Conservation (phyloP, 2,113 vertebrate species). For the Pseudopipra pipra region DNA sequence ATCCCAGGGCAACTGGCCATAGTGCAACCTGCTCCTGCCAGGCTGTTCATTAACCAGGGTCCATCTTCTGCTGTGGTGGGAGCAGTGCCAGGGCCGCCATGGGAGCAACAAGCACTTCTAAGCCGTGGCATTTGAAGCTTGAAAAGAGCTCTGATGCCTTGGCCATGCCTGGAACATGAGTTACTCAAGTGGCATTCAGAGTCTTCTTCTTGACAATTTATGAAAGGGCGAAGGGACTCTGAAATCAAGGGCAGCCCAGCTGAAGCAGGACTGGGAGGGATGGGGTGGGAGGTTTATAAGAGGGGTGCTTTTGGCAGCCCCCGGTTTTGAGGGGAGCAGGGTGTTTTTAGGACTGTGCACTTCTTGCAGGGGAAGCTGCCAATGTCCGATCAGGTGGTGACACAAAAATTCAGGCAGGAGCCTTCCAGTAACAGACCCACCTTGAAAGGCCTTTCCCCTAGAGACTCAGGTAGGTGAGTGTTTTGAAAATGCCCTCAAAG, state of each 20-base stretch:
- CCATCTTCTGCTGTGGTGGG: not conserved
- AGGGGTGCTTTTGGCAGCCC: not conserved
- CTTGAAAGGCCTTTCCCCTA: not conserved
- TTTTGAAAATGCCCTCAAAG: not conserved
- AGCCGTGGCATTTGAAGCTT: fast-evolving
- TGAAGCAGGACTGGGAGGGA: not conserved
- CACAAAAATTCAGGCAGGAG: not conserved
- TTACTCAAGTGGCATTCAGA: fast-evolving
- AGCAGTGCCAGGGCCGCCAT: not conserved
- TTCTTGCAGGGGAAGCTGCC: not conserved
- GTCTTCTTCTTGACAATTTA: fast-evolving
- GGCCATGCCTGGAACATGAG: not conserved
- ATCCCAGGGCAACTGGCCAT: not conserved
- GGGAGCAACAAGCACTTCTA: fast-evolving
- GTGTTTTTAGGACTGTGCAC: not conserved
- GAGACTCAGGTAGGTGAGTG: not conserved
- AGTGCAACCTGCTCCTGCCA: not conserved
- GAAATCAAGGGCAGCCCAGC: not conserved
- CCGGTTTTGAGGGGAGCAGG: not conserved
- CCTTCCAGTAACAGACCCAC: not conserved
- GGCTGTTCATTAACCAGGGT: conserved; percentile 1
- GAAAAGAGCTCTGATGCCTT: not conserved
- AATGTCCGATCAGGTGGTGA: not conserved
- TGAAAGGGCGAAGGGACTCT: not conserved
- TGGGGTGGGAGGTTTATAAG: not conserved